Base-by-base conservation (phyloP, 2,888 invertebrate genomes). In the Cosmia trapezina region DNA sequence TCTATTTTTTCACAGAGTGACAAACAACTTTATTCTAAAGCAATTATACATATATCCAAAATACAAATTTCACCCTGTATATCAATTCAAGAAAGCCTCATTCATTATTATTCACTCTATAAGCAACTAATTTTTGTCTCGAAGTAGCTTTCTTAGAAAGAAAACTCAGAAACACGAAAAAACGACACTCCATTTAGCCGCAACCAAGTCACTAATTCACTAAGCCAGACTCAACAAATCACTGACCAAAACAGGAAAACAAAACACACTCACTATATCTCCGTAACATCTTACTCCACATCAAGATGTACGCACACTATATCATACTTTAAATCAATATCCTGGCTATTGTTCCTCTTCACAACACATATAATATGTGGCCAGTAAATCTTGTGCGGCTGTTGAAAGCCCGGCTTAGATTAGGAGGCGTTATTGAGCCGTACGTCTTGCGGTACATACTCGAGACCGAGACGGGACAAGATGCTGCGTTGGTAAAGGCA, bases 391-490 rank as follows among this genome's bases (percentile, higher is more conserved):
- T 93, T 83, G 70, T 77, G 86, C 78, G 90, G 87, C 88, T 87
- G 86, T 84, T 83, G 87, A 89, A 88, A 92, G 91, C 90, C 90
- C 80, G 89, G 90, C 89, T 91, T 87, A 91, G 93, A 92, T 93
- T 92, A 94, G 88, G 90, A 84, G 85, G 82, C 91, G 90, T 92
- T 94, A 94, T 94, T 93, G 93, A 91, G 90, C 87, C 91, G 91
- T 94, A 90, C 89, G 90, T 95, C 94, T 94, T 94, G 88, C 72
- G 73, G 53, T 73, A 33, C 74, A 33, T 53, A 72, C 78, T 57
- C 59, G 57, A 37, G 63, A 37, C 11, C 33, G 59, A 65, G 61
- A 71, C 56, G 47, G 65, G 54, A 71, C 76, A 63, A 70, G 72
- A 76, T 73, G 78, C 49, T 77, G 66, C 64, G 33, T 61, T 67